phyloP scores from a whole-genome alignment of 2,888 invertebrate species.

The Hyposoter dolosus region DNA sequence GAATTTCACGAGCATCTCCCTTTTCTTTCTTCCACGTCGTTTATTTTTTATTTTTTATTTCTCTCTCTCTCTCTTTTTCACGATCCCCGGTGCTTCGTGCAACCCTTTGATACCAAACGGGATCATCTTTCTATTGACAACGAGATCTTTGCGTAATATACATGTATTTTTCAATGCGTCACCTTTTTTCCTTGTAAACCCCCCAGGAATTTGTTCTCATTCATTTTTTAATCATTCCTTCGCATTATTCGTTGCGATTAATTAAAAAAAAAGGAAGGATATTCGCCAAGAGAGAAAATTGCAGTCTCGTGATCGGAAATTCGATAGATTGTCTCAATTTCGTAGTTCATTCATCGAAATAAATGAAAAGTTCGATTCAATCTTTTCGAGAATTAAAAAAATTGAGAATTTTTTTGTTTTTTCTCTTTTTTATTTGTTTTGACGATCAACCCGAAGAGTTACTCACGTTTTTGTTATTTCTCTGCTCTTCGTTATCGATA shows the following conservation, averaged over 20 bases:
- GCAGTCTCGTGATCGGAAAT: not conserved
- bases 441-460: too few relatives aligned
- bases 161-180: constrained; percentile 2
- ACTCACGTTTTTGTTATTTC: constrained; percentile 5
- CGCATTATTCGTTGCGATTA: not conserved
- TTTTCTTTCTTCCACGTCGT: constrained; percentile 22
- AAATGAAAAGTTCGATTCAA: not conserved
- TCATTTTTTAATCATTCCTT: not conserved
- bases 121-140: constrained; percentile 83
- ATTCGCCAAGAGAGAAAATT: not conserved
- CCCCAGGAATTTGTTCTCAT: not conserved
- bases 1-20: constrained; percentile 59
- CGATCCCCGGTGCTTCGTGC: constrained; percentile 38
- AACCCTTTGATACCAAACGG: constrained; percentile 72
- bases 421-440: too few relatives aligned
- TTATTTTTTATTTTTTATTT: constrained; percentile 24
- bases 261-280: not conserved
- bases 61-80: constrained; percentile 43
- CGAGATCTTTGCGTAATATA: not conserved
- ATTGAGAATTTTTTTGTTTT: not conserved
- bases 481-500: not conserved
- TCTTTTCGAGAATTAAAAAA: not conserved
- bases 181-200: not conserved
- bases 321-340: not conserved
- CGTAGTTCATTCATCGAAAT: not conserved